These are phyloP conservation scores for Pipa parva DNA, from an alignment of 2,113 vertebrate genomes.

Conservation along the genomic window DNA sequence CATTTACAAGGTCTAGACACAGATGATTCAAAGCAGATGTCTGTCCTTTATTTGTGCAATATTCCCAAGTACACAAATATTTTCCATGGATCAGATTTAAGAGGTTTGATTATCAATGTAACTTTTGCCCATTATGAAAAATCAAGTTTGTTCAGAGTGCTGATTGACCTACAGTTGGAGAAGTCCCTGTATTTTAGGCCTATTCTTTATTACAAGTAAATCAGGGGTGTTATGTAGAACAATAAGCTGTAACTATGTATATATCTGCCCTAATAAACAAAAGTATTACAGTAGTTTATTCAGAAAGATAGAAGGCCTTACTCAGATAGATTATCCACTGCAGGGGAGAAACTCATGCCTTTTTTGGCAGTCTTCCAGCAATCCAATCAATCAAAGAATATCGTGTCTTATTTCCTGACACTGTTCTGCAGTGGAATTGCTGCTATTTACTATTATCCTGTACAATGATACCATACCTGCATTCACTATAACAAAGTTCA, in stretches of 20 bases:
- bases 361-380: slow-evolving; percentile 62
- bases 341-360: slow-evolving; percentile 51
- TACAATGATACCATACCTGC: slow-evolving; percentile 48
- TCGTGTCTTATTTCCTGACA: slow-evolving; percentile 55
- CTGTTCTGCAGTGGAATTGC: slow-evolving; percentile 46
- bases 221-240: slow-evolving; percentile 10
- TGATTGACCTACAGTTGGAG: background rate
- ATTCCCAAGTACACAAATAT: too few relatives aligned
- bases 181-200: background rate
- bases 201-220: slow-evolving; percentile 19
- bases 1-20: too few relatives aligned
- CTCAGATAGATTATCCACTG: slow-evolving; percentile 52
- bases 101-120: background rate
- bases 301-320: slow-evolving; percentile 51
- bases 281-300: slow-evolving; percentile 63
- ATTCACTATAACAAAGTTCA: slow-evolving; percentile 46
- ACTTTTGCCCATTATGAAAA: too few relatives aligned
- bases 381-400: slow-evolving; percentile 68
- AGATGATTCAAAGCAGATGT: too few relatives aligned
- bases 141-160: too few relatives aligned
- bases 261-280: slow-evolving; percentile 59
- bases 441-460: slow-evolving; percentile 50
- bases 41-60: too few relatives aligned
- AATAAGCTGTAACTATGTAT: slow-evolving; percentile 17
- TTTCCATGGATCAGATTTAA: slow-evolving; percentile 1